Percentiles rank a stretch among this genome's conserved stretches.
Conservation (phyloP, 2,797 vertebrate species). For the Euthynnus affinis region DNA sequence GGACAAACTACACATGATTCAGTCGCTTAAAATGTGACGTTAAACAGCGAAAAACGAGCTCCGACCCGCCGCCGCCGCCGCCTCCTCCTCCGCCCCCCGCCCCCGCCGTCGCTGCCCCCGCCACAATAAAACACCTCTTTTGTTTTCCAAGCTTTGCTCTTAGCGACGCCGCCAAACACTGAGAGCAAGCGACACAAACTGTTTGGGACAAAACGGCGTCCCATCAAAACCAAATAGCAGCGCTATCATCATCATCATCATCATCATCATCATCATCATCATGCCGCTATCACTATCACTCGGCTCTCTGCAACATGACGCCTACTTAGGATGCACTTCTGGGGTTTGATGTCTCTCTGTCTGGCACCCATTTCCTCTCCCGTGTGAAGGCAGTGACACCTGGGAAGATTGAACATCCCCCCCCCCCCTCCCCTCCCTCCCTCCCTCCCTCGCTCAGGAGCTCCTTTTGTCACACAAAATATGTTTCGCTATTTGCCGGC, state of each 20-base stretch:
- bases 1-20: not conserved
- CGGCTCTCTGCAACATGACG: constrained; percentile 49
- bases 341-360: constrained; percentile 67
- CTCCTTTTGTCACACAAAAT: constrained; percentile 93
- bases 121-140: constrained; percentile 48
- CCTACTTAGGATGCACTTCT: constrained; percentile 74
- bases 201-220: constrained; percentile 57
- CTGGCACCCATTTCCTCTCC: constrained; percentile 66
- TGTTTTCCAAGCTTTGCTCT: constrained; percentile 63
- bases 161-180: constrained; percentile 38
- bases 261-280: constrained; percentile 42
- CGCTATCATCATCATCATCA: constrained; percentile 66
- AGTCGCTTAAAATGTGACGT: constrained; percentile 2
- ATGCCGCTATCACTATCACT: constrained; percentile 52
- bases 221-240: constrained; percentile 68
- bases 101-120: not conserved
- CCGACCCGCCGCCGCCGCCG: not conserved
- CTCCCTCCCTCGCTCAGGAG: constrained; percentile 88
- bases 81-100: not conserved
- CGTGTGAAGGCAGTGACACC: constrained; percentile 70
- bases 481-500: constrained; percentile 94
- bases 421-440: too few relatives aligned
- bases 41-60: constrained; percentile 4
- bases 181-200: constrained; percentile 56
- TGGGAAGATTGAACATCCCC: constrained; percentile 73